These are phyloP conservation scores for Neoitamus cyanurus DNA, from an alignment of 2,888 invertebrate genomes.

Conservation along the genomic window DNA sequence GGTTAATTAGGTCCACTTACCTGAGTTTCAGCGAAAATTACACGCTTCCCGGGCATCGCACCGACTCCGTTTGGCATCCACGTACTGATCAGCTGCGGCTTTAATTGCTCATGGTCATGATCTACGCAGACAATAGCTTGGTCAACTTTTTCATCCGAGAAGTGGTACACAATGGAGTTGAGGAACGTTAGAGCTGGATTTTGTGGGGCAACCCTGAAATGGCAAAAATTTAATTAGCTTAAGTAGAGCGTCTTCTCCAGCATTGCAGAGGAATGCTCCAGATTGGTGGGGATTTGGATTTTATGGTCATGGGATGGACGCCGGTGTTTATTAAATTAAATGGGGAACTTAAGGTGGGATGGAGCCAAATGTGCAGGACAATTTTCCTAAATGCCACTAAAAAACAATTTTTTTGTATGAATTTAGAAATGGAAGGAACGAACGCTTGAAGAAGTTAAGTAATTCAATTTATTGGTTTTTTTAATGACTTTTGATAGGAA, in stretches of 20 bases:
- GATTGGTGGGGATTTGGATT: neutral
- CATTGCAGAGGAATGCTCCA: neutral
- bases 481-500: neutral
- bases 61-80: constrained; percentile 92
- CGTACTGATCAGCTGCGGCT: constrained; percentile 88
- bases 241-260: neutral
- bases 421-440: neutral
- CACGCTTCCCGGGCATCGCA: constrained; percentile 81
- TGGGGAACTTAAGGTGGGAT: neutral
- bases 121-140: constrained; percentile 78
- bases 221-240: constrained; percentile 36
- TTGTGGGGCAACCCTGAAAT: constrained; percentile 62
- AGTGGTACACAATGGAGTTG: constrained; percentile 65
- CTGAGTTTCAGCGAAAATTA: constrained; percentile 92
- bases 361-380: neutral
- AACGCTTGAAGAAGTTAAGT: neutral
- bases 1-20: constrained; percentile 65
- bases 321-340: neutral
- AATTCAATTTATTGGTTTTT: neutral
- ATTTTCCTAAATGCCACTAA: neutral
- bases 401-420: neutral
- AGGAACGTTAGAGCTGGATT: constrained; percentile 66
- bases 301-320: neutral
- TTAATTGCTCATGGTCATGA: constrained; percentile 86
- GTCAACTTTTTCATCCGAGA: constrained; percentile 67